Evolutionary conservation across 2,113 vertebrate genomes (phyloP).

Genomic region (Seriola rivoliana): DNA sequence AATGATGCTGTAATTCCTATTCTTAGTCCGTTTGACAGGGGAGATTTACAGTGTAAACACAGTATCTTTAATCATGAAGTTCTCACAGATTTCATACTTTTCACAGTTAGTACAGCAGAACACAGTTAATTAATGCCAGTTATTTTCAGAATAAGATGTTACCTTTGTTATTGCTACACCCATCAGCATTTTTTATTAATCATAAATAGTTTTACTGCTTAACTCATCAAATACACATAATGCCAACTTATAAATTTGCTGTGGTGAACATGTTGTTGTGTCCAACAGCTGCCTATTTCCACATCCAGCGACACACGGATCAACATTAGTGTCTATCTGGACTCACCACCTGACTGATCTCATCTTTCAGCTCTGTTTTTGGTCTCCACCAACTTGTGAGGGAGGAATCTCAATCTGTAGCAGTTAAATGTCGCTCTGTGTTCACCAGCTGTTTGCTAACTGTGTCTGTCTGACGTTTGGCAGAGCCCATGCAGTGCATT

Average conservation of each 20-base stretch:
- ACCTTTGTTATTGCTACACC: neutral
- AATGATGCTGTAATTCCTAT: constrained; percentile 8
- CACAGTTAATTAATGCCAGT: constrained; percentile 1
- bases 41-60: constrained; percentile 9
- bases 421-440: neutral
- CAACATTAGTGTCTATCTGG: neutral
- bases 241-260: too few relatives aligned
- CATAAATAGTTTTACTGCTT: too few relatives aligned
- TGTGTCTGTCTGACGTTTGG: neutral
- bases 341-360: neutral
- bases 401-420: neutral
- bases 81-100: neutral
- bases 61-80: constrained; percentile 20
- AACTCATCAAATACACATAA: too few relatives aligned
- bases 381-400: too few relatives aligned
- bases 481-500: neutral
- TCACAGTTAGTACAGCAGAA: constrained; percentile 5
- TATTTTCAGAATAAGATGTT: neutral
- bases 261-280: too few relatives aligned
- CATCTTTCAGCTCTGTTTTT: neutral
- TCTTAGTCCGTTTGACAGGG: neutral
- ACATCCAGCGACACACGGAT: too few relatives aligned
- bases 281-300: too few relatives aligned
- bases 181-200: too few relatives aligned
- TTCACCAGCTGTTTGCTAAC: neutral